Conservation (phyloP, 2,797 vertebrate species). For the Halcyon chelicuti region DNA sequence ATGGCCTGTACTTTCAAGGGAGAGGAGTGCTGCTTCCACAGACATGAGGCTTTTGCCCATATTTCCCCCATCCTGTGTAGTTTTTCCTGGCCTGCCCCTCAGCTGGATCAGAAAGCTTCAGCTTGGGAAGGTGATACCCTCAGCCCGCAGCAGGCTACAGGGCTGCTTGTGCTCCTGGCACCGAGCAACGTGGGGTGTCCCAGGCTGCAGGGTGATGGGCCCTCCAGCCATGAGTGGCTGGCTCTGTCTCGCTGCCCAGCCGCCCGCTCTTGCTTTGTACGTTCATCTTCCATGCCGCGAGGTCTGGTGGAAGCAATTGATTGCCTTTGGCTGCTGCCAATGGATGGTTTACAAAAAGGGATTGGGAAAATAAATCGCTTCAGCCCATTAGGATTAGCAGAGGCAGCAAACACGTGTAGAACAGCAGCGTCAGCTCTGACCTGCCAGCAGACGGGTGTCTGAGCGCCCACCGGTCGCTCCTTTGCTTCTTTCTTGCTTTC, state of each 20-base stretch:
- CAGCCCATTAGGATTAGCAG: background rate
- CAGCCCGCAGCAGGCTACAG: background rate
- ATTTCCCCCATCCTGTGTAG: background rate
- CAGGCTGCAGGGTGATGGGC: background rate
- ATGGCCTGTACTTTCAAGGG: background rate
- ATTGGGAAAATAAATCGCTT: constrained; percentile 15
- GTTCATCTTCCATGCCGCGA: background rate
- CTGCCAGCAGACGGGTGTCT: background rate
- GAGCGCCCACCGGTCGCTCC: background rate
- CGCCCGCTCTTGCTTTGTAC: background rate
- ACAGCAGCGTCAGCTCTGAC: background rate
- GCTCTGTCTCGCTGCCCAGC: background rate
- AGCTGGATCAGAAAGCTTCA: background rate
- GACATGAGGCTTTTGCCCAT: background rate
- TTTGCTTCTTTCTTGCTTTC: background rate
- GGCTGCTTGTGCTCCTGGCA: background rate
- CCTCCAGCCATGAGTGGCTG: background rate
- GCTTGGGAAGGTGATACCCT: background rate
- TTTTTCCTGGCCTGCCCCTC: background rate
- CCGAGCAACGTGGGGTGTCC: fast-evolving
- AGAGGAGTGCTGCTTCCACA: background rate
- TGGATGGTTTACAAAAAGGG: background rate
- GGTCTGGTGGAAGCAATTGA: background rate
- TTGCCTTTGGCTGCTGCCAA: constrained; percentile 26
- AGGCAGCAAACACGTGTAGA: background rate